Conservation (phyloP, 2,888 invertebrate genomes). For the Spicauda simplicius region DNA sequence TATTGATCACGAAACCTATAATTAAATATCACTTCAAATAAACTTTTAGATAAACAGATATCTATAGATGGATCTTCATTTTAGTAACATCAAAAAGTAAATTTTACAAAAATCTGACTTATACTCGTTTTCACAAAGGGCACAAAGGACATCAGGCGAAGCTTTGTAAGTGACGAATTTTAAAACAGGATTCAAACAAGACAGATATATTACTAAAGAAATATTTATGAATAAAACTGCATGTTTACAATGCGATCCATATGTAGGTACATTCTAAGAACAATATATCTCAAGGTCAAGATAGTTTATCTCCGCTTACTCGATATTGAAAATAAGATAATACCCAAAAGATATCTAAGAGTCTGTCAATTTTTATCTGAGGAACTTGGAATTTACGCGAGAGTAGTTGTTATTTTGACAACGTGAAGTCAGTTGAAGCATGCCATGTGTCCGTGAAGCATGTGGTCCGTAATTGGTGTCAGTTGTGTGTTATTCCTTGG, state of each 20-base stretch:
- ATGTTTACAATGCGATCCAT: neutral
- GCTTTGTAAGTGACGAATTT: no score
- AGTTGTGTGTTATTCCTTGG: slow-evolving; percentile 44
- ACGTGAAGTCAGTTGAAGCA: slow-evolving; percentile 1
- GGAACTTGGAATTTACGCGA: neutral
- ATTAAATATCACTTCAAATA: no score
- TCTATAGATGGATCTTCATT: no score
- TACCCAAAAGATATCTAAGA: neutral
- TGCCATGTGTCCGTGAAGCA: slow-evolving; percentile 39
- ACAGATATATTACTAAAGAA: neutral
- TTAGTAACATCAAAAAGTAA: no score
- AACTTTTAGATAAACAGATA: no score
- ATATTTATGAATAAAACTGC: neutral
- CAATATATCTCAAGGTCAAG: neutral
- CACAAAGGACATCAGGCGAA: no score
- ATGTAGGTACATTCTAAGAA: neutral
- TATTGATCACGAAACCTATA: no score
- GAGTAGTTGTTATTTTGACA: neutral
- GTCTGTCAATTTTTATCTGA: slow-evolving; percentile 26
- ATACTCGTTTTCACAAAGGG: no score
- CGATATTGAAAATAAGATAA: slow-evolving; percentile 15
- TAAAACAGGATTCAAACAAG: no score
- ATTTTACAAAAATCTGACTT: no score
- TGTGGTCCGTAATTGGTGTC: slow-evolving; percentile 49
- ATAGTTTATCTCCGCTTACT: neutral